phyloP scores from a whole-genome alignment of 1,140 invertebrate genomes.

The Daktulosphaira vitifoliae region DNA sequence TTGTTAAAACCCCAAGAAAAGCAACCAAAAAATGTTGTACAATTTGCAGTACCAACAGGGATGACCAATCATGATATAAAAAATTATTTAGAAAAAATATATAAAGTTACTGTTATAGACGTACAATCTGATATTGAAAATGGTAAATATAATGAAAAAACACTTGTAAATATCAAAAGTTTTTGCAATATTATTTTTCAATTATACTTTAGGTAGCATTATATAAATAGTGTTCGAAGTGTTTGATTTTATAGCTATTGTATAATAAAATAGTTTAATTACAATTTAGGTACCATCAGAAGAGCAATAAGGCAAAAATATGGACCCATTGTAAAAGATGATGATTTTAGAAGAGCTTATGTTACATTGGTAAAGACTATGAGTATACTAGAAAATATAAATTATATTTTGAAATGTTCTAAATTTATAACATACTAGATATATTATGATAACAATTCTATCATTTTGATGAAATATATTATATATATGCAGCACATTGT shows the following conservation, averaged over 20 bases:
- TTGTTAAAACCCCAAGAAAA: constrained; percentile 55
- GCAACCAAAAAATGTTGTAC: constrained; percentile 64
- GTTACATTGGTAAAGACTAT: constrained; percentile 61
- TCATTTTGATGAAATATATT: too few relatives aligned
- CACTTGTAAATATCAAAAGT: constrained; percentile 34
- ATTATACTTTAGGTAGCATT: too few relatives aligned
- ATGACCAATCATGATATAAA: constrained; percentile 81
- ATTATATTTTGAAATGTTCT: too few relatives aligned
- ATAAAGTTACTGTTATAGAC: constrained; percentile 65
- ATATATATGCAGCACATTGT: too few relatives aligned
- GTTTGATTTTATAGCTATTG: too few relatives aligned
- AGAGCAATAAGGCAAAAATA: constrained; percentile 41
- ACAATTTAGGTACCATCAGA: constrained; percentile 1
- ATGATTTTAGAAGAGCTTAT: constrained; percentile 74
- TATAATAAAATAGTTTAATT: not conserved
- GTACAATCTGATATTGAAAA: constrained; percentile 62
- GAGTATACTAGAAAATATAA: constrained; percentile 33
- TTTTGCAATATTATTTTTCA: constrained; percentile 25
- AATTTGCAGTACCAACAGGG: constrained; percentile 77
- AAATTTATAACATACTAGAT: too few relatives aligned
- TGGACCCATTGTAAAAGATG: constrained; percentile 66
- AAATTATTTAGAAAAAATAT: constrained; percentile 93
- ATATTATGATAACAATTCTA: too few relatives aligned
- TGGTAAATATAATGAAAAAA: constrained; percentile 46
- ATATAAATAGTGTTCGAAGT: too few relatives aligned